phyloP scores from a whole-genome alignment of 2,888 invertebrate species.

The Tachina fera region DNA sequence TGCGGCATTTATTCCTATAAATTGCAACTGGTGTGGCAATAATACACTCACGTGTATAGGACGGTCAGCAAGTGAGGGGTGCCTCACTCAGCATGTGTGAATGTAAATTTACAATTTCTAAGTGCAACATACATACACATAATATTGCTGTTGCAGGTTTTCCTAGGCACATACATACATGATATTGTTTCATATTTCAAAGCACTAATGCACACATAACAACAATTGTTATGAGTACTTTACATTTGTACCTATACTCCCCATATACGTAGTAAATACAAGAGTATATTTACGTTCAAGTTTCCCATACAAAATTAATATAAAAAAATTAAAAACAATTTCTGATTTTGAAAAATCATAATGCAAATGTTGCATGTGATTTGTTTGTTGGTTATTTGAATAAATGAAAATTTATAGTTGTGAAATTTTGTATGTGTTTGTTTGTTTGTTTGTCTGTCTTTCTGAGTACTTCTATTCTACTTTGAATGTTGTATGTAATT shows the following conservation, averaged over 20 bases:
- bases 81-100: background rate
- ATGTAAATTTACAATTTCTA: conserved; percentile 38
- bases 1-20: conserved; percentile 20
- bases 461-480: background rate
- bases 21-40: conserved; percentile 26
- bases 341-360: conserved; percentile 20
- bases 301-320: background rate
- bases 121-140: conserved; percentile 5
- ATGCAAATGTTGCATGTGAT: conserved; percentile 20
- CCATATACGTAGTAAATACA: background rate
- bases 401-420: conserved; percentile 12
- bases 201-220: conserved; percentile 1
- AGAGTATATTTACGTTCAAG: conserved; percentile 15
- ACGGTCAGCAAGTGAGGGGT: background rate
- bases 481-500: conserved; percentile 2
- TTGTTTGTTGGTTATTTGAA: conserved; percentile 19
- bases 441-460: too few species aligned
- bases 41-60: background rate
- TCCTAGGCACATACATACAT: background rate
- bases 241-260: conserved; percentile 31
- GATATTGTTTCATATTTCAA: background rate
- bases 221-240: conserved; percentile 38
- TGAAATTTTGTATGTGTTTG: background rate
- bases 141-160: conserved; percentile 35
- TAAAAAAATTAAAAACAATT: background rate